Percentiles rank a stretch among this genome's conserved stretches.
Evolutionary conservation across 2,113 vertebrate genomes (phyloP).

Genomic region (Camelus dromedarius): DNA sequence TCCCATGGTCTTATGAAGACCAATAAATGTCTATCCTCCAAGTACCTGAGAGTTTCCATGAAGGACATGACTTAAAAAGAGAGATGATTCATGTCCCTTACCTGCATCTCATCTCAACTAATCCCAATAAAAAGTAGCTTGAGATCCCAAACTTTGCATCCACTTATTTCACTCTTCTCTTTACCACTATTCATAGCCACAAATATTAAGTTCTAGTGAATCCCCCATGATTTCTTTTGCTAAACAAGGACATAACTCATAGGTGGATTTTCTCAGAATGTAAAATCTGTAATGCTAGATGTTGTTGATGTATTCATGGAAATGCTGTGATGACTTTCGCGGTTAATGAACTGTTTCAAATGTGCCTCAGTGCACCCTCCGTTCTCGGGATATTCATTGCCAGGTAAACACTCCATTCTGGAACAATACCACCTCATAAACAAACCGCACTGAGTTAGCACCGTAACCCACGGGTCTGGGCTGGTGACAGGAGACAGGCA

Average conservation of each 20-base stretch:
- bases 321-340: not conserved
- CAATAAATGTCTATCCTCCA: not conserved
- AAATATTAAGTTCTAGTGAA: not conserved
- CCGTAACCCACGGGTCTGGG: not conserved
- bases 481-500: conserved; percentile 29
- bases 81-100: not conserved
- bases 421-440: not conserved
- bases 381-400: not conserved
- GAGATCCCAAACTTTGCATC: not conserved
- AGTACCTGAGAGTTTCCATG: not conserved
- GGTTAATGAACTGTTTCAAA: not conserved
- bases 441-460: not conserved
- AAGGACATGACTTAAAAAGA: not conserved
- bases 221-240: not conserved
- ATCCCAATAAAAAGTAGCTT: not conserved
- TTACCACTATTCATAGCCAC: not conserved
- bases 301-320: not conserved
- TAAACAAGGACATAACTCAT: not conserved
- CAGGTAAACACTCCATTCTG: not conserved
- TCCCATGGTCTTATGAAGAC: not conserved
- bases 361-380: not conserved
- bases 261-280: not conserved
- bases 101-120: not conserved
- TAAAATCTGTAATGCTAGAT: not conserved
- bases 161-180: not conserved